A percentile compares a stretch with the other conserved stretches of the same genome.
These are phyloP conservation scores for Campylorhamphus procurvoides DNA, from an alignment of 2,113 vertebrate genomes.

Conservation along the genomic window DNA sequence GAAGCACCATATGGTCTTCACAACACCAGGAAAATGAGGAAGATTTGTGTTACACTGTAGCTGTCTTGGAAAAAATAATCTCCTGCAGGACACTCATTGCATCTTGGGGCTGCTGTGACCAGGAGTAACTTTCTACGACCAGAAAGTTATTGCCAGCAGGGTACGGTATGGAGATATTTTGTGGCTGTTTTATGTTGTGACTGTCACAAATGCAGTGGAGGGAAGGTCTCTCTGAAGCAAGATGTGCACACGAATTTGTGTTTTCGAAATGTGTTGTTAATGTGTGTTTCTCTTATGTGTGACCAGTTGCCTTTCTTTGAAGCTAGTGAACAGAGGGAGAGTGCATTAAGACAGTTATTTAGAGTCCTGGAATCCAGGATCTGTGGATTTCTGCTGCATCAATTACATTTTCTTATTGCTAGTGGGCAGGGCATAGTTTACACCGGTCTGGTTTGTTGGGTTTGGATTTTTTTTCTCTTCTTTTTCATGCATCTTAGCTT, in stretches of 20 bases:
- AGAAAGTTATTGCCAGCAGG: background rate
- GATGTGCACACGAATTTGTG: background rate
- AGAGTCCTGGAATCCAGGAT: background rate
- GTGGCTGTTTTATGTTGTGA: background rate
- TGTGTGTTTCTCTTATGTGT: background rate
- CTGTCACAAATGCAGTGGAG: background rate
- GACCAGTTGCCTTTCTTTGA: background rate
- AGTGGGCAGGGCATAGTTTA: background rate
- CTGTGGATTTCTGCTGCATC: background rate
- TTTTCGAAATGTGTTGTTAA: background rate
- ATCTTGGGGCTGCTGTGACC: background rate
- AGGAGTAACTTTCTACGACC: background rate
- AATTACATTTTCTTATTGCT: background rate
- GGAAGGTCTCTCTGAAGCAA: background rate
- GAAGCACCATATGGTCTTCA: background rate
- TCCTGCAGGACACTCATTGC: background rate
- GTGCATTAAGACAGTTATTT: background rate
- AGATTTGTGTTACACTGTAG: accelerated
- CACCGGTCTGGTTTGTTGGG: background rate
- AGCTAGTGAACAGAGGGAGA: background rate
- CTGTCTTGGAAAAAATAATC: background rate
- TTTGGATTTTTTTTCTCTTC: background rate
- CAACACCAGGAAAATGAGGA: background rate
- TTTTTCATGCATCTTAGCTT: accelerated
- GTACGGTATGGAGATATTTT: background rate